These are phyloP conservation scores for Metaphire vulgaris DNA, from an alignment of 1,140 invertebrate species.

Conservation along the genomic window DNA sequence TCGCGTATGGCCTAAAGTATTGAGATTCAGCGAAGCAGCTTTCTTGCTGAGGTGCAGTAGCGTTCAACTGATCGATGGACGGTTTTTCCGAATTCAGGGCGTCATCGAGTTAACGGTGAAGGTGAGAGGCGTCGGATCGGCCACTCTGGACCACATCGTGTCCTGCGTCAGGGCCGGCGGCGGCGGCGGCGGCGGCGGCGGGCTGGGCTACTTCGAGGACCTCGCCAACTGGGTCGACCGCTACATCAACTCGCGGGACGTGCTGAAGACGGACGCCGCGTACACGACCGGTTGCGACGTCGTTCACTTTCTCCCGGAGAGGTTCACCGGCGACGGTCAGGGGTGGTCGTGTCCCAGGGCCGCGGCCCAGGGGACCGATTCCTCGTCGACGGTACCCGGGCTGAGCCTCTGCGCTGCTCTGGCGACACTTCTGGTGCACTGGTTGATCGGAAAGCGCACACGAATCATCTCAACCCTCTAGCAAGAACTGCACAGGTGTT, in stretches of 20 bases:
- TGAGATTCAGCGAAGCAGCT: no score
- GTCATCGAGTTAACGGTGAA: neutral
- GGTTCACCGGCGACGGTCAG: neutral
- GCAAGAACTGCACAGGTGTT: no score
- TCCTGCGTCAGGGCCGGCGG: neutral
- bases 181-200: no score
- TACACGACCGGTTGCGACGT: neutral
- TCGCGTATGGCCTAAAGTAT: no score
- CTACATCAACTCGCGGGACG: neutral
- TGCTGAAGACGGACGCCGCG: neutral
- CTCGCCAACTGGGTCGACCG: neutral
- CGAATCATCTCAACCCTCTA: no score
- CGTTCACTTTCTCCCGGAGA: neutral
- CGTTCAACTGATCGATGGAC: no score
- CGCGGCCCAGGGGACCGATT: no score
- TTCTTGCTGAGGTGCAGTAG: no score
- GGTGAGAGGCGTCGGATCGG: neutral
- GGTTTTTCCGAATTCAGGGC: neutral
- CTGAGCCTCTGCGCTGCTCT: no score
- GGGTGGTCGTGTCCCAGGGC: neutral
- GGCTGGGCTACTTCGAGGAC: neutral
- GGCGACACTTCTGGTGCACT: no score
- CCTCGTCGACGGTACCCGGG: no score
- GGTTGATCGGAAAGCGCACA: no score
- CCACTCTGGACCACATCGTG: neutral